These are phyloP conservation scores for Geodia barretti DNA, from an alignment of 37 sponge, comb jelly and placozoan genomes.

Conservation along the genomic window DNA sequence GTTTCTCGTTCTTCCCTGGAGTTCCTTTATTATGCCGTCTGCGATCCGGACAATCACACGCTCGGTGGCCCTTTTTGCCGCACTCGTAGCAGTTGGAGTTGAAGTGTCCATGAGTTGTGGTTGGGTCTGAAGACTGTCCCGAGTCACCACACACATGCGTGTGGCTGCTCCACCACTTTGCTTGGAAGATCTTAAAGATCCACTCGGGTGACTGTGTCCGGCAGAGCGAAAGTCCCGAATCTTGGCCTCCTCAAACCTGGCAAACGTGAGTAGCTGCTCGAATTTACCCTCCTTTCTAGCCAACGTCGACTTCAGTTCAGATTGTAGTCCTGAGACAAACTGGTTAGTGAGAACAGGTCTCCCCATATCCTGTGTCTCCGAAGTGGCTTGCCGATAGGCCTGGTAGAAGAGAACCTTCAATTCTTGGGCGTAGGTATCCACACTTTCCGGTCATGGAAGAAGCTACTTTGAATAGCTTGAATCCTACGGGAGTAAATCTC, in stretches of 20 bases:
- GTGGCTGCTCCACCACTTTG: too few relatives aligned
- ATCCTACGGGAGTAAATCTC: conserved; percentile 48
- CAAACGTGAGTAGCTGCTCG: conserved; percentile 21
- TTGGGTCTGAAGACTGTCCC: too few relatives aligned
- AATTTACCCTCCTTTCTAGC: conserved; percentile 24
- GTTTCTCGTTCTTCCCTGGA: too few relatives aligned
- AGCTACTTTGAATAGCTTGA: conserved; percentile 35
- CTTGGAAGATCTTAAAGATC: too few relatives aligned
- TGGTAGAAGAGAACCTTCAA: conserved; percentile 12
- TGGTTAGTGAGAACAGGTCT: conserved; percentile 27
- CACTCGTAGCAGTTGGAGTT: too few relatives aligned
- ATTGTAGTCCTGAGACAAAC: conserved; percentile 31
- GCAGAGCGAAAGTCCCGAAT: too few relatives aligned
- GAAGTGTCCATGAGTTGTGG: too few relatives aligned
- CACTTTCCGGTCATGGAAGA: conserved; percentile 41
- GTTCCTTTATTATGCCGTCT: too few relatives aligned
- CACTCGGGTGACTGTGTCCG: too few relatives aligned
- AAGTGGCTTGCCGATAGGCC: conserved; percentile 4
- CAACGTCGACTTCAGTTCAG: conserved; percentile 21
- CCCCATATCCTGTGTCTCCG: conserved; percentile 4
- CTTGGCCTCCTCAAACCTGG: conserved; percentile 48
- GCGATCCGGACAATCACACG: too few relatives aligned
- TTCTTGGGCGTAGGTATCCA: conserved; percentile 49
- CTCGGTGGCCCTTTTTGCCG: too few relatives aligned
- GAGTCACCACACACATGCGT: too few relatives aligned